Evolutionary conservation across 2,888 invertebrate species (phyloP).

Genomic region (Epinotia nisella): DNA sequence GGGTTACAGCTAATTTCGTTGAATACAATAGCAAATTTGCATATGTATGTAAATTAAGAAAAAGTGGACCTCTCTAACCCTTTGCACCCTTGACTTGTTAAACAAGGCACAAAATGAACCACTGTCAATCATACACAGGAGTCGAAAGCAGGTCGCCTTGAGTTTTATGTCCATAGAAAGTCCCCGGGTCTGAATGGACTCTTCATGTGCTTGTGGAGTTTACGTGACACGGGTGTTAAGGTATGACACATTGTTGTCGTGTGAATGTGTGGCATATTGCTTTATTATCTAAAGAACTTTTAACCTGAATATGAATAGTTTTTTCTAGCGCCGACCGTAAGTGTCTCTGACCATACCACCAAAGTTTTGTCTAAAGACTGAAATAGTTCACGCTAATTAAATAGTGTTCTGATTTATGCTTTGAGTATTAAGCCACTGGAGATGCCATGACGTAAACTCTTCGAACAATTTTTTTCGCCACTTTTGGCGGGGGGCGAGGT

Average conservation of each 20-base stretch:
- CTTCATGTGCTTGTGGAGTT: constrained; percentile 48
- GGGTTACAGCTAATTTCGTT: not conserved
- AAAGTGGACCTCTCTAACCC: constrained; percentile 13
- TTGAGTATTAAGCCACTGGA: too few species aligned
- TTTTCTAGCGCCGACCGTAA: not conserved
- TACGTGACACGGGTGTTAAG: constrained; percentile 57
- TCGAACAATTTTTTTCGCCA: too few species aligned
- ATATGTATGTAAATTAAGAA: constrained; percentile 15
- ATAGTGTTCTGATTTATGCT: too few species aligned
- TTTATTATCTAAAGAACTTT: constrained; percentile 4
- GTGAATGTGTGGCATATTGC: constrained; percentile 1
- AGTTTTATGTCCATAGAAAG: constrained; percentile 44
- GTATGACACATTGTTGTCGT: constrained; percentile 54
- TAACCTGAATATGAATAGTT: not conserved
- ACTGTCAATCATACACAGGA: constrained; percentile 14
- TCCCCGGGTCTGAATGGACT: constrained; percentile 40
- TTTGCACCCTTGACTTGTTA: constrained; percentile 11
- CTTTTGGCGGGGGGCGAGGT: too few species aligned
- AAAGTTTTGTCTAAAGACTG: too few species aligned
- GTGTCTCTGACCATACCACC: too few species aligned
- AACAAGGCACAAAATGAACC: constrained; percentile 9
- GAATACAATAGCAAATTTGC: not conserved
- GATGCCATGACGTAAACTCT: too few species aligned
- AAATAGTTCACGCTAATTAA: too few species aligned
- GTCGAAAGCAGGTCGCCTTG: constrained; percentile 31